phyloP scores from a whole-genome alignment of 2,113 vertebrate species.

The Panthera uncia region DNA sequence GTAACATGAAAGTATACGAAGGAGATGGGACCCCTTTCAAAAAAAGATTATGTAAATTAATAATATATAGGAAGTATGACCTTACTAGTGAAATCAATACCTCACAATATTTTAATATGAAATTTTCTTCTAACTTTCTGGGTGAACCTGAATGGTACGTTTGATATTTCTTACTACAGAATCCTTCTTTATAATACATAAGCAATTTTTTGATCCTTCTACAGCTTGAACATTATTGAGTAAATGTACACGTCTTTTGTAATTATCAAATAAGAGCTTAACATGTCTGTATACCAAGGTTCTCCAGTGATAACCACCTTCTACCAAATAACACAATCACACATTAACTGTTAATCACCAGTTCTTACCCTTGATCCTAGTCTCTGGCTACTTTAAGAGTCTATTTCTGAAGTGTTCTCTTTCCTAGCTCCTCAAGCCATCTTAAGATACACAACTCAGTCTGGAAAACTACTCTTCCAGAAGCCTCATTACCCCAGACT shows the following conservation, averaged over 20 bases:
- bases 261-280: neutral
- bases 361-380: neutral
- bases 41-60: slow-evolving; percentile 14
- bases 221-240: neutral
- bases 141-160: neutral
- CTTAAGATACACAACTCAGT: neutral
- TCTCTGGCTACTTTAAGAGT: neutral
- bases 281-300: neutral
- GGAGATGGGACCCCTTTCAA: neutral
- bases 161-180: neutral
- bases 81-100: neutral
- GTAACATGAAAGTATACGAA: slow-evolving; percentile 13
- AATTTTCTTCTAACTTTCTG: neutral
- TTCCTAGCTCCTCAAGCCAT: neutral
- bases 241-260: neutral
- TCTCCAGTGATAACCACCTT: neutral
- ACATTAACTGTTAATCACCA: neutral
- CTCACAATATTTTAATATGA: neutral
- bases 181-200: neutral
- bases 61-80: neutral
- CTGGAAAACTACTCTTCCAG: neutral
- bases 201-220: neutral
- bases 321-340: neutral
- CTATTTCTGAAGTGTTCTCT: neutral
- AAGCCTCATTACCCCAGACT: neutral